Evolutionary conservation across 2,888 invertebrate genomes (phyloP).

Genomic region (Rapana venosa): DNA sequence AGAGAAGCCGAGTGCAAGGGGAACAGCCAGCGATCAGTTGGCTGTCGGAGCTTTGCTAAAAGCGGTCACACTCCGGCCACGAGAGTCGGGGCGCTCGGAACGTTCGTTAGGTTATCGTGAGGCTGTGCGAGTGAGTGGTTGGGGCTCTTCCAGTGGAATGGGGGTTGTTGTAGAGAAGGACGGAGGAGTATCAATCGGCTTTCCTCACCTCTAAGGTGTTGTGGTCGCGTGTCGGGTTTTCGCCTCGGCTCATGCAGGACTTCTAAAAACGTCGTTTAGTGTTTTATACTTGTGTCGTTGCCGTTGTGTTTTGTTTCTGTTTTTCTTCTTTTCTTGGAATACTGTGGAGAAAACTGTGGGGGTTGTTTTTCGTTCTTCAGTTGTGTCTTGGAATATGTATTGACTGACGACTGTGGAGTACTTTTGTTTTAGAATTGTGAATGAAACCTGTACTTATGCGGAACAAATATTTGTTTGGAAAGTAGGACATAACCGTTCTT

Average conservation of each 20-base stretch:
- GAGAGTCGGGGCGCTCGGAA: not conserved
- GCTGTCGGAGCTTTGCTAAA: not conserved
- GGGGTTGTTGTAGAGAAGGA: not conserved
- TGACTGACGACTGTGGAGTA: no score
- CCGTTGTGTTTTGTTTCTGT: no score
- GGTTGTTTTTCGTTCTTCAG: no score
- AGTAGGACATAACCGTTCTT: no score
- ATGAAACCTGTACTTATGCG: no score
- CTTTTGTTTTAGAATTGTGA: no score
- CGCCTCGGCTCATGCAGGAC: not conserved
- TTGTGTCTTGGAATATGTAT: no score
- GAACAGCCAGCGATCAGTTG: not conserved
- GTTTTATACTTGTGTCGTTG: no score
- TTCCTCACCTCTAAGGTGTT: not conserved
- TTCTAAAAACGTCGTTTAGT: no score
- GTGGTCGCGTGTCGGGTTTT: slow-evolving; percentile 2
- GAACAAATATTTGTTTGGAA: no score
- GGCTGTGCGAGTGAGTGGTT: not conserved
- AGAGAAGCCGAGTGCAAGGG: not conserved
- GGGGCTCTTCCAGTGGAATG: not conserved
- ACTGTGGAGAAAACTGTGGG: no score
- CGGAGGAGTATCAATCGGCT: not conserved
- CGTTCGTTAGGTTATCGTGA: not conserved
- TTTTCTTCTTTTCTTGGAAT: no score
- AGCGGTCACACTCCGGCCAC: slow-evolving; percentile 1